Percentiles rank a stretch among this genome's conserved stretches.
phyloP scores from a whole-genome alignment of 2,797 vertebrate species.

The Sebastes dallii region DNA sequence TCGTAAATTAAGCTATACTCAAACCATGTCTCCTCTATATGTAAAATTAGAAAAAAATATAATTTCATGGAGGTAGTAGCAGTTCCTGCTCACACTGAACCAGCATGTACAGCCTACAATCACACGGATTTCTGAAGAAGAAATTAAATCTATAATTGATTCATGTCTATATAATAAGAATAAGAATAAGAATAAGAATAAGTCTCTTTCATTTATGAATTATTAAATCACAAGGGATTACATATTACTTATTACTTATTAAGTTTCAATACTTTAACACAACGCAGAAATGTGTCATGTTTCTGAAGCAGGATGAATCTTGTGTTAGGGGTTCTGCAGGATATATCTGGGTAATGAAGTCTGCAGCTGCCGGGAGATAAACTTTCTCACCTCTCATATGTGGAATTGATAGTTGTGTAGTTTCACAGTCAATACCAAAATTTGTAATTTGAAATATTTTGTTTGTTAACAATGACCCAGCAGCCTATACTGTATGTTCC shows the following conservation, averaged over 20 bases:
- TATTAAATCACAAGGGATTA: neutral
- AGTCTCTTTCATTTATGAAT: neutral
- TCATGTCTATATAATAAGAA: no score
- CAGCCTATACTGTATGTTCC: neutral
- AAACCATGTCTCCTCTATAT: neutral
- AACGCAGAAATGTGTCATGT: no score
- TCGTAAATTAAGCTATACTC: neutral
- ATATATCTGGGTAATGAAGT: neutral
- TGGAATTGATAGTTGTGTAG: neutral
- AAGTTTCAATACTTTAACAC: no score
- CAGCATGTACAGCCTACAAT: neutral
- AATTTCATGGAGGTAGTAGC: neutral
- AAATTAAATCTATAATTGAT: no score
- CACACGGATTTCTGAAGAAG: no score
- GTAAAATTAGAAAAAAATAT: neutral
- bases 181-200: neutral
- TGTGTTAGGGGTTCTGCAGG: no score
- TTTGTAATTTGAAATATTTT: neutral
- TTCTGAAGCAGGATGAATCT: no score
- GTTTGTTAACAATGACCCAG: neutral
- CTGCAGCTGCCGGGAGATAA: neutral
- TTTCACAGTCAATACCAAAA: neutral
- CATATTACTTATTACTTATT: no score
- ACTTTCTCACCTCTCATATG: no score
- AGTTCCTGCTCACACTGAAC: neutral